Percentiles rank a stretch among this genome's conserved stretches.
Evolutionary conservation across 2,888 invertebrate species (phyloP).

Genomic region (Trachelus troglodyta): DNA sequence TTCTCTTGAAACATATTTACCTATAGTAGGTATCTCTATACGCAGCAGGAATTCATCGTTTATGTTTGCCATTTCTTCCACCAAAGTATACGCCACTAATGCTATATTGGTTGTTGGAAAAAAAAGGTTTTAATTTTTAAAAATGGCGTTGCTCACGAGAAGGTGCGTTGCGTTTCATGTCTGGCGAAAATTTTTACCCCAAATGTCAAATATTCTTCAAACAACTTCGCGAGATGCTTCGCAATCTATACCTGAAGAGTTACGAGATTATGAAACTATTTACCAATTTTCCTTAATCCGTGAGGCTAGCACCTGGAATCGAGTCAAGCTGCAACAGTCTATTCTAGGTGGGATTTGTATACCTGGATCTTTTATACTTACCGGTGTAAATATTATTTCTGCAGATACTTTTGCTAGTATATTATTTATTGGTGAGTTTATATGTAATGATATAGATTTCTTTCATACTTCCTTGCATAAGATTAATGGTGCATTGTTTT

Average conservation of each 20-base stretch:
- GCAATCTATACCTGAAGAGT: conserved; percentile 11
- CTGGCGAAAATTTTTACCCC: background rate
- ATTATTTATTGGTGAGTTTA: conserved; percentile 23
- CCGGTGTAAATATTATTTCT: conserved; percentile 8
- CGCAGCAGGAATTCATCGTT: background rate
- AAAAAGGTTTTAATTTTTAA: background rate
- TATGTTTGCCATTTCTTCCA: background rate
- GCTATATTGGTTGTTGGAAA: background rate
- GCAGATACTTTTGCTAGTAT: rapidly evolving
- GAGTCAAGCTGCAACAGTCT: conserved; percentile 29
- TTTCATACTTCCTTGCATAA: background rate
- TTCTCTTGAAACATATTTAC: background rate
- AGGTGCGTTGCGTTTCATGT: background rate
- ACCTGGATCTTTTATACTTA: conserved; percentile 13
- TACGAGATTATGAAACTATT: conserved; percentile 38
- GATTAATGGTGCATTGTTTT: background rate
- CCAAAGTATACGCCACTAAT: background rate
- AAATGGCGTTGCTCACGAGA: background rate
- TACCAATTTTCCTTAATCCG: conserved; percentile 33
- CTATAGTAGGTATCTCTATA: background rate
- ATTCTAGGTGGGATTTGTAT: background rate
- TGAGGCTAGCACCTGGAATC: conserved; percentile 24
- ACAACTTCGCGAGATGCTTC: background rate
- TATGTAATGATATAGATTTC: background rate
- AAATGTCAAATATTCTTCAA: background rate